These are phyloP conservation scores for Falcaria lacertinaria DNA, from an alignment of 2,888 invertebrate genomes.

Conservation along the genomic window DNA sequence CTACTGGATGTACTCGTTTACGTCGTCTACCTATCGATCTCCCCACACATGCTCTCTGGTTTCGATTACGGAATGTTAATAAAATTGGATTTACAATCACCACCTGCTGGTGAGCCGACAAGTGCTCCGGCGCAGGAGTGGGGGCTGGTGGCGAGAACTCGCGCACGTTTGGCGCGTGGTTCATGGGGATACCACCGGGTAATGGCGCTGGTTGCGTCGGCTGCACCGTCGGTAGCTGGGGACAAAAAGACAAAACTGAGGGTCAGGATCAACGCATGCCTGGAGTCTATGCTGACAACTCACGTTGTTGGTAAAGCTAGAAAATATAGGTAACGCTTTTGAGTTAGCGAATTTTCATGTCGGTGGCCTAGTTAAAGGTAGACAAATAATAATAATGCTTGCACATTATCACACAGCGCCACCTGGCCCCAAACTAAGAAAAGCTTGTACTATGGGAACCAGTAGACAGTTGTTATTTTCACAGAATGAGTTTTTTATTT, in stretches of 20 bases:
- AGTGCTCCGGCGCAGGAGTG: constrained; percentile 59
- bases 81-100: constrained; percentile 1
- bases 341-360: no score
- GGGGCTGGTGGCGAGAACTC: constrained; percentile 70
- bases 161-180: constrained; percentile 42
- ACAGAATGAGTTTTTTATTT: no score
- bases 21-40: no score
- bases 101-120: constrained; percentile 66
- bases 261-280: constrained; percentile 12
- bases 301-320: not conserved
- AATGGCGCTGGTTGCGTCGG: constrained; percentile 42
- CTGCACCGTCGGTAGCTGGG: constrained; percentile 46
- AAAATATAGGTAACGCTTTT: no score
- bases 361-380: no score
- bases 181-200: constrained; percentile 46
- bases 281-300: constrained; percentile 16
- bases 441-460: no score
- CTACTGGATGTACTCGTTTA: no score
- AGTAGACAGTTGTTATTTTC: no score
- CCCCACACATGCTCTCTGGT: no score
- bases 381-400: no score
- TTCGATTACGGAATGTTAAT: not conserved
- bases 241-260: not conserved
- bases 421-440: no score
- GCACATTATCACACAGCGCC: no score